A percentile compares a stretch with the other conserved stretches of the same genome.
These are phyloP conservation scores for Pristionchus pacificus DNA, from an alignment of 1,140 invertebrate genomes.

Conservation along the genomic window DNA sequence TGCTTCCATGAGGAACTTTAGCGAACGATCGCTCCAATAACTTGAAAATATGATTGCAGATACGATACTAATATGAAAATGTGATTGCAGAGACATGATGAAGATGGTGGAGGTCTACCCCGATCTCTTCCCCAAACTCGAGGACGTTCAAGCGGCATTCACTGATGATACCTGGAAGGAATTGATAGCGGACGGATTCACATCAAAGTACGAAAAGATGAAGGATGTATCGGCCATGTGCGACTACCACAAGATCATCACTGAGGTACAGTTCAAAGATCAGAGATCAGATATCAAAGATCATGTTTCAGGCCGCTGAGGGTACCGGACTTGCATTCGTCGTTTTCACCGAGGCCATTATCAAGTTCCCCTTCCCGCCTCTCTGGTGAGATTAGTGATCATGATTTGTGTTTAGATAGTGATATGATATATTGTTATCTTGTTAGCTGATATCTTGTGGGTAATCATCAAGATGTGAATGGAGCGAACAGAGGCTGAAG, in stretches of 20 bases:
- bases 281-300: too few species aligned
- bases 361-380: constrained; percentile 79
- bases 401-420: too few species aligned
- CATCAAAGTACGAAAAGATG: constrained; percentile 41
- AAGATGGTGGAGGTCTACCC: constrained; percentile 44
- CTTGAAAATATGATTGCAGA: too few species aligned
- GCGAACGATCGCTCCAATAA: too few species aligned
- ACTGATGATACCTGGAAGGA: constrained; percentile 41
- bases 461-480: too few species aligned
- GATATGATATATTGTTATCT: too few species aligned
- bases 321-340: constrained; percentile 86
- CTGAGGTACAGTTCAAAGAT: constrained; percentile 38
- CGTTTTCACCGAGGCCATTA: constrained; percentile 84
- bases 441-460: too few species aligned
- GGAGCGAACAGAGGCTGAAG: too few species aligned
- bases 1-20: too few species aligned
- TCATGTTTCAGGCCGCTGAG: constrained; percentile 72
- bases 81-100: constrained; percentile 51
- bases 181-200: constrained; percentile 39
- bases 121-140: constrained; percentile 32
- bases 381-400: constrained; percentile 73
- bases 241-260: constrained; percentile 49
- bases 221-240: constrained; percentile 35
- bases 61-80: too few species aligned
- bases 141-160: constrained; percentile 43